Evolutionary conservation across 92 coral and sea anemone genomes (phyloP).

Genomic region (Phenganax subtilis): DNA sequence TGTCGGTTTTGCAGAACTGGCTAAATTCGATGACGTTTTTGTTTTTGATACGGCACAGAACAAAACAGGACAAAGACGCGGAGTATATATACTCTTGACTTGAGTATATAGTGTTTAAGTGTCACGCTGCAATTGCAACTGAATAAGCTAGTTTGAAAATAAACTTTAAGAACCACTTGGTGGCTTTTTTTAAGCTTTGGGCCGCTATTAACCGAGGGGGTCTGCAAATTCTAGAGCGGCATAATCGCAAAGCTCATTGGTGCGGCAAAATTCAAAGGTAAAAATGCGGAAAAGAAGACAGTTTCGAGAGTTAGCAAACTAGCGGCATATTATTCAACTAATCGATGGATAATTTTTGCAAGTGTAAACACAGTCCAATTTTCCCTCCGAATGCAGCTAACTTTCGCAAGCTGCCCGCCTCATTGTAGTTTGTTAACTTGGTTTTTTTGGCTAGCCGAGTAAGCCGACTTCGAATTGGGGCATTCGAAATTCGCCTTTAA

Average conservation of each 20-base stretch:
- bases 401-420: not conserved
- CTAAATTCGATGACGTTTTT: no score
- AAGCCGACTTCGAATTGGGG: not conserved
- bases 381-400: not conserved
- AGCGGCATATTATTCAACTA: constrained; percentile 25
- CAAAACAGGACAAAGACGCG: no score
- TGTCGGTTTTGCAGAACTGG: no score
- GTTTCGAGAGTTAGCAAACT: not conserved
- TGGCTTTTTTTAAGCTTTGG: not conserved
- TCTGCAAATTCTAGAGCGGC: constrained; percentile 8
- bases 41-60: no score
- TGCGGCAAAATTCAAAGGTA: not conserved
- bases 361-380: constrained; percentile 26
- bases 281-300: constrained; percentile 10
- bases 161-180: constrained; percentile 10
- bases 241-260: not conserved
- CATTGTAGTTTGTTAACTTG: not conserved
- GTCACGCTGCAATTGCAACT: not conserved
- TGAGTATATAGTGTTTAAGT: not conserved
- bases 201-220: constrained; percentile 25
- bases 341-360: constrained; percentile 23
- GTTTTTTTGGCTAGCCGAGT: no score
- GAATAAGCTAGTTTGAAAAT: not conserved
- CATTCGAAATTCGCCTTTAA: not conserved
- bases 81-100: no score